These are phyloP conservation scores for Eristalinus sepulchralis DNA, from an alignment of 2,888 invertebrate species.

Conservation along the genomic window DNA sequence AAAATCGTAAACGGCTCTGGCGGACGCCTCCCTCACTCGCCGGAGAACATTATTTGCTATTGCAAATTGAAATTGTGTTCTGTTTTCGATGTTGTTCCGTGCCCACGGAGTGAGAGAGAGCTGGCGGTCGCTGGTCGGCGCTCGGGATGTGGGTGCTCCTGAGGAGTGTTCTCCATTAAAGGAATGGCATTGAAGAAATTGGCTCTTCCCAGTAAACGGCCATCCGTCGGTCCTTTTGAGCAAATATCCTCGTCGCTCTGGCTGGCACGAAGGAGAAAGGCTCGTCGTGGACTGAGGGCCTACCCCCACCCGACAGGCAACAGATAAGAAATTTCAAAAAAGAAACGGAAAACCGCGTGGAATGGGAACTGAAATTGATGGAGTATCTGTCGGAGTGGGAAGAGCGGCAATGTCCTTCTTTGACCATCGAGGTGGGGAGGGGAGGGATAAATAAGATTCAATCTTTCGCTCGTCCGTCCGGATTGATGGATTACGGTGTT, in stretches of 20 bases:
- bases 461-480: conserved; percentile 57
- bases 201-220: conserved; percentile 49
- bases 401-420: conserved; percentile 41
- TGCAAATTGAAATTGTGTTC: conserved; percentile 70
- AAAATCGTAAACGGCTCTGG: conserved; percentile 61
- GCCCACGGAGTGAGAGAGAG: too few species aligned
- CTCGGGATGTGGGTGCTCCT: conserved; percentile 16
- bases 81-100: conserved; percentile 67
- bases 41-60: conserved; percentile 56
- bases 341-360: not conserved
- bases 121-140: not conserved
- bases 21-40: conserved; percentile 5
- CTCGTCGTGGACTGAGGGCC: not conserved
- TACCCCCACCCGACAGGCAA: conserved; percentile 32
- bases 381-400: conserved; percentile 35
- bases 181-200: conserved; percentile 54
- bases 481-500: conserved; percentile 68
- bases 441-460: conserved; percentile 60
- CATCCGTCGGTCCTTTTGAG: conserved; percentile 32
- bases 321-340: conserved; percentile 42
- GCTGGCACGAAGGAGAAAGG: conserved; percentile 13
- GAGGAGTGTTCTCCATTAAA: conserved; percentile 58
- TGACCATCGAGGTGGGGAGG: conserved; percentile 11
- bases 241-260: conserved; percentile 35
- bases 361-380: conserved; percentile 42